Conservation (phyloP, 2,888 invertebrate genomes). For the Athetis lepigone region DNA sequence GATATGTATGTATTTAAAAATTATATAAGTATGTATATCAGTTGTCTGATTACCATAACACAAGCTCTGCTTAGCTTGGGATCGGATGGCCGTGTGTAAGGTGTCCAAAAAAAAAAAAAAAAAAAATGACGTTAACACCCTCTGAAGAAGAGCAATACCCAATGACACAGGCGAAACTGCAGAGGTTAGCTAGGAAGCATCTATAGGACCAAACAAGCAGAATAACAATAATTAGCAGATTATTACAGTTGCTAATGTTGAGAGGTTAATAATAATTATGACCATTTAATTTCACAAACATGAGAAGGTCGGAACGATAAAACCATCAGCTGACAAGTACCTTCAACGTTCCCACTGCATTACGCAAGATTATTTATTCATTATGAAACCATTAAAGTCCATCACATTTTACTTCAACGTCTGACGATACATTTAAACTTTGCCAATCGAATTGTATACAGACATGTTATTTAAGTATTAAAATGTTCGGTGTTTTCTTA, state of each 20-base stretch:
- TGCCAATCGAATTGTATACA: background rate
- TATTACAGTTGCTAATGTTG: constrained; percentile 12
- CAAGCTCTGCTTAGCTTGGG: no score
- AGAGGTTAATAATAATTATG: background rate
- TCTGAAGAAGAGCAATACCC: no score
- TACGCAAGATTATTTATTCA: constrained; percentile 52
- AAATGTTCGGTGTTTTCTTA: constrained; percentile 7
- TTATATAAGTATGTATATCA: no score
- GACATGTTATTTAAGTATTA: constrained; percentile 8
- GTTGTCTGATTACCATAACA: no score
- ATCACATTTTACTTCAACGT: constrained; percentile 4
- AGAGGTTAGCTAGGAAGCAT: no score
- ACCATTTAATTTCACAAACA: background rate
- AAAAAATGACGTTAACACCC: no score
- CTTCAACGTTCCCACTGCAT: constrained; percentile 40
- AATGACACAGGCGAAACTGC: no score
- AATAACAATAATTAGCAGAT: constrained; percentile 9
- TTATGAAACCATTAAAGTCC: constrained; percentile 37
- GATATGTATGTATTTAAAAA: no score
- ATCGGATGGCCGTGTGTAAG: no score
- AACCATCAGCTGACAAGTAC: constrained; percentile 43
- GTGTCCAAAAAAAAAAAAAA: no score
- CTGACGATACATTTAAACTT: constrained; percentile 23
- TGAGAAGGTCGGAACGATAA: background rate
- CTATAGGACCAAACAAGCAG: no score